Base-by-base conservation (phyloP, 2,888 invertebrate genomes). In the Chorisops tibialis region DNA sequence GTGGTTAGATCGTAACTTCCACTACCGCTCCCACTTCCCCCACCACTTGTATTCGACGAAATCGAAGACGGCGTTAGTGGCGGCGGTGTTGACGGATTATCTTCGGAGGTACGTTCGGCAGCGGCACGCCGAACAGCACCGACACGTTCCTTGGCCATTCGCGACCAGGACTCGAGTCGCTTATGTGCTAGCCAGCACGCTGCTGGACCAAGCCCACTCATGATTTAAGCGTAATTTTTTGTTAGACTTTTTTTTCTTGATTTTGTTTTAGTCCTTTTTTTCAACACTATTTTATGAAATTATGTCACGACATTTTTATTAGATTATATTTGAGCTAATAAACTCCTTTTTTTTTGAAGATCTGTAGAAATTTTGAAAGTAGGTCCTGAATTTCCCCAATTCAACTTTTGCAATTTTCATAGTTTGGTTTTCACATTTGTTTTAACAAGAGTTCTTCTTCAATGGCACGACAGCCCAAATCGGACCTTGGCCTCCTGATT, bases 131-230 rank as follows among this genome's bases (percentile, higher is more conserved):
- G 74, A 19, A 79, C 78, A 6, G 77, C 79, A 45, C 78, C 78
- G 50, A 79, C 79, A 48, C 87, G 79, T 72, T 88, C 88, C 71
- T 87, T 83, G 48, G 88, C 88, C 51, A 88, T 87, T 61, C 86
- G 80, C 2, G 88, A 88, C 89, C 89, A 89, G 7, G 87, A 86
- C 74, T 88, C 88, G 47, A 89, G 81, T 66, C 88, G 79, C 74
- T 88, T 88, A 76, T 89, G 88, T 22, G 88, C 87, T 65, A 87
- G 85, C 88, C 88, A 89, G 69, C 87, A 87, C 64, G 87, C 85
- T 14, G 88, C 85, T 62, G 88, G 88, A 69, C 87, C 87, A 70
- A 88, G 79, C 62, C 87, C 87, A 76, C 85, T 85, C 85, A 85
- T 85, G 63, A 67, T 74, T 45, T 22, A 5, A 21, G 12, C 14